These are phyloP conservation scores for Beris chalybata DNA, from an alignment of 2,888 invertebrate species.

Conservation along the genomic window DNA sequence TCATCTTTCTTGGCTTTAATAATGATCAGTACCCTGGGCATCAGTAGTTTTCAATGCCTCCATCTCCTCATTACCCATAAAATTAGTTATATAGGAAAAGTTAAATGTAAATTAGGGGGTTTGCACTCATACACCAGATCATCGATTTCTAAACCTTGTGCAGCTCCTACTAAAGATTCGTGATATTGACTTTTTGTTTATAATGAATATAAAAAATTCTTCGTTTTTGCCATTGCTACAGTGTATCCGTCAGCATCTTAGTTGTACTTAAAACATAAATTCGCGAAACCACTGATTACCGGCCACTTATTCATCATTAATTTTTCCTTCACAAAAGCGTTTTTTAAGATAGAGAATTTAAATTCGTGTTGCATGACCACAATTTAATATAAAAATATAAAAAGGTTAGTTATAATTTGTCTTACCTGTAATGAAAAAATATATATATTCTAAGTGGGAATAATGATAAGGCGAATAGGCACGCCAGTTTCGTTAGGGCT, in stretches of 20 bases:
- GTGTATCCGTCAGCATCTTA: too few species aligned
- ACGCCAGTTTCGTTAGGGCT: too few species aligned
- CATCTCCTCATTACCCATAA: conserved; percentile 14
- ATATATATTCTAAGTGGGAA: not conserved
- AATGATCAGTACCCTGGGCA: conserved; percentile 18
- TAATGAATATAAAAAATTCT: too few species aligned
- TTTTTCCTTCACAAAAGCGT: not conserved
- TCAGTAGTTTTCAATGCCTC: conserved; percentile 5
- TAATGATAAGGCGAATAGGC: not conserved
- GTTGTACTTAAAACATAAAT: too few species aligned
- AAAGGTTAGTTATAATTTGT: too few species aligned
- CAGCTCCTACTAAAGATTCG: too few species aligned
- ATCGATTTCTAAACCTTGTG: too few species aligned
- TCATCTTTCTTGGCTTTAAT: conserved; percentile 23
- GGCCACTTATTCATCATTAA: not conserved
- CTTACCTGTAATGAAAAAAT: conserved; percentile 1
- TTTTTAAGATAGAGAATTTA: not conserved
- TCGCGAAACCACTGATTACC: too few species aligned
- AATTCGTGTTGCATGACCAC: conserved; percentile 10
- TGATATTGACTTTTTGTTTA: too few species aligned
- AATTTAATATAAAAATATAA: not conserved
- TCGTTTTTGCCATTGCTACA: too few species aligned
- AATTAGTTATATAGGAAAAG: conserved; percentile 8
- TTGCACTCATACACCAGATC: too few species aligned
- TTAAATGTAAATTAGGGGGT: conserved; percentile 2